Base-by-base conservation (phyloP, 2,797 vertebrate species). In the Xerus rutilus region DNA sequence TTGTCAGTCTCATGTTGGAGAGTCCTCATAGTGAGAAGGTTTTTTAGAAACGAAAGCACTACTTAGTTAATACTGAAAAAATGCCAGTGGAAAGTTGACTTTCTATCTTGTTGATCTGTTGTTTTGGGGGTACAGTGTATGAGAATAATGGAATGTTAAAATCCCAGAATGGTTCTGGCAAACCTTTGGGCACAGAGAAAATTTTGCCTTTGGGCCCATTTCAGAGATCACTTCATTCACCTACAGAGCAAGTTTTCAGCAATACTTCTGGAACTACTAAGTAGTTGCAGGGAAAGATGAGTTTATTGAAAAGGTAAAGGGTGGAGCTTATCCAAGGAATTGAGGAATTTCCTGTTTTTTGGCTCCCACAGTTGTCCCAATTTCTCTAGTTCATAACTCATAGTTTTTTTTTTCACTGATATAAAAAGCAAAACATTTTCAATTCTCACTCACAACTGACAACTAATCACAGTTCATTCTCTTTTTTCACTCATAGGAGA, bases 351-450 rank as follows among this genome's bases (percentile, higher is more conserved):
- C 73, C 23, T 67, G 43, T 67, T 86, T 84, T 84, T 25, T 67
- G 17, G 3, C 70, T 72, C 32, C 1, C 35, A 67, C 0, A 0
- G 3, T 52, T 84, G 25, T 86, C 5, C 35, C 67, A 7, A 70
- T 94, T 81, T 25, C 12, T n/a, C 65, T 83, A 18, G 54, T 64
- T 91, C 69, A 67, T 57, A 74, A 30, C 65, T 65, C 49, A 62
- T 32, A 54, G 30, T 88, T 78, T 21, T 57, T 21, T 54, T 17
- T 17, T 17, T 45, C 88, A 77, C 69, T 96, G 96, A 93, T 87
- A 84, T 7, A 97, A 86, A 98, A 89, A 85, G 30, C 30, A 97
- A 96, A 97, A 87, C 59, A 92, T 65, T 90, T 94, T 87, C 62
- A 72, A 30, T 67, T 78, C 45, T 78, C 91, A 77, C 67, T 25